Conservation (phyloP, 2,888 invertebrate genomes). For the Apocheima hispidaria region DNA sequence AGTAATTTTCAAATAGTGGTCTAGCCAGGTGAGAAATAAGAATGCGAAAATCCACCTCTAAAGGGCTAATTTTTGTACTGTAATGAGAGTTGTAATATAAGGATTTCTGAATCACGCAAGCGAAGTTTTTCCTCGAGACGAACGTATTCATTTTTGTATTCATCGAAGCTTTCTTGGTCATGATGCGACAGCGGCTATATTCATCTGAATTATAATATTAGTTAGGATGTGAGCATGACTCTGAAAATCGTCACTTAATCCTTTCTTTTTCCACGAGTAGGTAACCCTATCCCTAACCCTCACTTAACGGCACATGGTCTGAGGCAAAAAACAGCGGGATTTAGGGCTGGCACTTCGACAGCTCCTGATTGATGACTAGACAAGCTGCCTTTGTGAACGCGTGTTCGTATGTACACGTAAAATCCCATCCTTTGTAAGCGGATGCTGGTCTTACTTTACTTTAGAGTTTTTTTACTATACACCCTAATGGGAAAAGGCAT, state of each 20-base stretch:
- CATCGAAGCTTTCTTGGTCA: no score
- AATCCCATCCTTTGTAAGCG: conserved; percentile 14
- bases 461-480: not conserved
- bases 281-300: conserved; percentile 22
- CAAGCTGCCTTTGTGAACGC: conserved; percentile 26
- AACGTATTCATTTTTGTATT: no score
- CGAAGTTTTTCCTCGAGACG: no score
- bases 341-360: conserved; percentile 40
- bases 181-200: no score
- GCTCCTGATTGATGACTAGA: conserved; percentile 40
- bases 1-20: no score
- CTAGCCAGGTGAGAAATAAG: no score
- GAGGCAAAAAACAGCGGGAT: conserved; percentile 31
- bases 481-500: not conserved
- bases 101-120: no score
- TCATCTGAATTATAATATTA: no score
- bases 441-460: not conserved
- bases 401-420: conserved; percentile 19
- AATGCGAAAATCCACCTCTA: no score
- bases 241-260: conserved; percentile 1
- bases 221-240: not conserved
- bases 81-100: no score
- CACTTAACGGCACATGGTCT: conserved; percentile 19
- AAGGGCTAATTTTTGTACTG: no score
- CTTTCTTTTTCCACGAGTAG: conserved; percentile 3